Evolutionary conservation across 2,888 invertebrate genomes (phyloP), one percentile per base, ranked within the genome.

Genomic region (Pseudoips prasinana): DNA sequence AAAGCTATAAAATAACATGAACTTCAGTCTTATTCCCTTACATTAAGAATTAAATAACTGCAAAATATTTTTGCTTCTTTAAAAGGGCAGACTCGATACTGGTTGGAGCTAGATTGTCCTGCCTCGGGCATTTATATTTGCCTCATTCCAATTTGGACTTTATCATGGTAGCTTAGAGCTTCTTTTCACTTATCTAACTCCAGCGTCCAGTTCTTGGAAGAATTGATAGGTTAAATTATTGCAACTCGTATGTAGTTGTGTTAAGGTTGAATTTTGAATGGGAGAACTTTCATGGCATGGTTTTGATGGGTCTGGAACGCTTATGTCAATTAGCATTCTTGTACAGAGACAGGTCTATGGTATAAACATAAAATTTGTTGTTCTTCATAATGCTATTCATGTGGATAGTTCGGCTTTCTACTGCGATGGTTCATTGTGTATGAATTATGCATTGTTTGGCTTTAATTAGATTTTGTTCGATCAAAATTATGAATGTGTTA

Each of bases 291-390:
- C 20, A 25, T 56, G 57, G 42, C 57, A 58, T 47, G 56, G 53
- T 64, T 64, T 57, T 64, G 62, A 64, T 60, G 58, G 41, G 67
- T 53, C 64, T 61, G 60, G 56, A 58, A 59, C 58, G 61, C 50
- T 59, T 54, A 49, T 44, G 52, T 57, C 73, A 71, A 75, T 76
- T 76, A 75, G 70, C 70, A 76, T 75, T 75, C 73, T 62, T 58
- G 56, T 51, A 20, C 51, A 63, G 60, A 61, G 57, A 57, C 54
- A 44, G 40, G 59, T 61, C 66, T 52, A 46, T 52, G 58, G 58
- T 46, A 63, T 64, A 57, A 45, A 66, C 54, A 50, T 55, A 54
- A 58, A 58, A 48, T 59, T 33, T 46, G 44, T 48, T 49, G 58
- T 46, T 46, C 42, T 46, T 51, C 48, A 57, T 52, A 51, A 55